Evolutionary conservation across 2,888 invertebrate genomes (phyloP).

Genomic region (Xiphydria camelus): DNA sequence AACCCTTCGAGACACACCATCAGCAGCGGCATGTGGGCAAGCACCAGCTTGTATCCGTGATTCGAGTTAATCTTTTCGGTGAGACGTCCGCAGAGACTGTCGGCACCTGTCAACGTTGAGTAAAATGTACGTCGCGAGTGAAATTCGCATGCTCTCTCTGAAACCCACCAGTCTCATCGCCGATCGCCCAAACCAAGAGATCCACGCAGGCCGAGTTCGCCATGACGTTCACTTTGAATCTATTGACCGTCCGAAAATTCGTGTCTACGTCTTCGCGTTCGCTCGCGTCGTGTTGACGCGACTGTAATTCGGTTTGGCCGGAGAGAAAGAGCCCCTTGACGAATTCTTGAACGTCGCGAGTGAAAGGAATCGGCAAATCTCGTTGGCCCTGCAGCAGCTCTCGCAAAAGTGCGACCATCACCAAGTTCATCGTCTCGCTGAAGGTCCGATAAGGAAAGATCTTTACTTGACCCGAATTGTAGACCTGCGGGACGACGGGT

Average conservation of each 20-base stretch:
- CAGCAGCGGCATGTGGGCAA: constrained; percentile 93
- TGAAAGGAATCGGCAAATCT: constrained; percentile 87
- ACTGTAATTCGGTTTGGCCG: constrained; percentile 91
- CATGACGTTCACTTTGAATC: constrained; percentile 93
- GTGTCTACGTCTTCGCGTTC: constrained; percentile 82
- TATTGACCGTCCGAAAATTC: constrained; percentile 81
- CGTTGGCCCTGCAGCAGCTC: constrained; percentile 90
- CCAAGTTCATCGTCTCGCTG: constrained; percentile 91
- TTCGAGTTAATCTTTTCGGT: constrained; percentile 93
- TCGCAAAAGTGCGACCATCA: constrained; percentile 87
- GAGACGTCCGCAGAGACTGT: constrained; percentile 88
- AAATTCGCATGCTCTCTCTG: not conserved
- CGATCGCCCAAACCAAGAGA: constrained; percentile 95
- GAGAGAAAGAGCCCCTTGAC: constrained; percentile 86
- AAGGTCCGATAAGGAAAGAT: constrained; percentile 93
- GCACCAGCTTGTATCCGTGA: constrained; percentile 85
- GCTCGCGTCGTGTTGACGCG: constrained; percentile 81
- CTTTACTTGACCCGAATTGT: constrained; percentile 59
- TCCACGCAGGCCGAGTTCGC: constrained; percentile 98
- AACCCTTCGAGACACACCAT: constrained; percentile 96
- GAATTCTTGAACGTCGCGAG: constrained; percentile 89
- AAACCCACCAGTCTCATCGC: constrained; percentile 87
- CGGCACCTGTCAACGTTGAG: constrained; percentile 74
- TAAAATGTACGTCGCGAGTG: too few relatives aligned
- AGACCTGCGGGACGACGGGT: constrained; percentile 60